A percentile compares a stretch with the other conserved stretches of the same genome.
Conservation (phyloP, 2,888 invertebrate species). For the Pecten maximus region DNA sequence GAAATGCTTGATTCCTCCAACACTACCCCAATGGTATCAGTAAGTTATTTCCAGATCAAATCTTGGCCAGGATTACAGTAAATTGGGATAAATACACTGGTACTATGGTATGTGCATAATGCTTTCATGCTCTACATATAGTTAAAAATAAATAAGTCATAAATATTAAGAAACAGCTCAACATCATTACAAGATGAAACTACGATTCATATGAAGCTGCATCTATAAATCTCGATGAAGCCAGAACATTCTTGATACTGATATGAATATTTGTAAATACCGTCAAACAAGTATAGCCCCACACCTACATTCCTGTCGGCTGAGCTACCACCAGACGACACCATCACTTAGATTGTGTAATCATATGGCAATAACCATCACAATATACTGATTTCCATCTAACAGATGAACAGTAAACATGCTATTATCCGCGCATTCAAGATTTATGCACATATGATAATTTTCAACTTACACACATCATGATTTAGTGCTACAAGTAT, state of each 20-base stretch:
- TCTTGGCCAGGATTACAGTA: background rate
- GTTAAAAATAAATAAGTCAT: constrained; percentile 27
- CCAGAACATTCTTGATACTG: background rate
- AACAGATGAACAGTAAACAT: background rate
- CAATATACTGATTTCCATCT: background rate
- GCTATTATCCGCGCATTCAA: background rate
- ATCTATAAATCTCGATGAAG: background rate
- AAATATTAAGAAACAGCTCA: constrained; percentile 20
- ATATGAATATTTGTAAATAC: background rate
- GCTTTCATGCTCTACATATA: constrained; percentile 11
- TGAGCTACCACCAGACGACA: background rate
- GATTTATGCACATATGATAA: background rate
- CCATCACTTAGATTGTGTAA: background rate
- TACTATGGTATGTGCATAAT: background rate
- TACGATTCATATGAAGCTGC: background rate
- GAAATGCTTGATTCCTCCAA: too few relatives aligned
- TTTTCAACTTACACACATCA: constrained; percentile 5
- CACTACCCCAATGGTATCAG: background rate
- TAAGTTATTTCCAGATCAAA: background rate
- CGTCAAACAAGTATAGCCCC: background rate
- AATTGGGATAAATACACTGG: background rate
- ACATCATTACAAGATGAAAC: background rate
- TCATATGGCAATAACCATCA: background rate
- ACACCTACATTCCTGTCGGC: background rate
- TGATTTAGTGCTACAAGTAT: background rate